Base-by-base conservation (phyloP, 2,113 vertebrate genomes). In the Phrynosoma platyrhinos region DNA sequence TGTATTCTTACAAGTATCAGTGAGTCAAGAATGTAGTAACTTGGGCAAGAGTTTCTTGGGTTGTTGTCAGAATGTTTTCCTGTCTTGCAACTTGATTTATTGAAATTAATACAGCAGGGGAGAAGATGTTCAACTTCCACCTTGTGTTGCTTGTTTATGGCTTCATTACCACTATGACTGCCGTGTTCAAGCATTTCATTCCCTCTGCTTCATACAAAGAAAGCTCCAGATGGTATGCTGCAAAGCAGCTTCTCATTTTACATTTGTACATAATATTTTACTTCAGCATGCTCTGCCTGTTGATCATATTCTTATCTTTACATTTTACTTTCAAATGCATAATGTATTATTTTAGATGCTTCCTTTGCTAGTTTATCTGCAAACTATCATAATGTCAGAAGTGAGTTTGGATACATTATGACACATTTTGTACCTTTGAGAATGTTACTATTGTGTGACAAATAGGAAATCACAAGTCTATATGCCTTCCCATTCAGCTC, bases 71-170 rank as follows among this genome's bases (percentile, higher is more conserved):
- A 2, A 40, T 30, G 25, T 47, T 53, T 78, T 71, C 30, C 16
- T 69, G 62, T 55, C 2, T 55, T 69, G 21, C 64, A 86, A 7
- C 47, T 79, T 71, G 42, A 66, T 78, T 85, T 78, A 47, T 66
- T 77, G 32, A 83, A 32, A 72, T 53, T 21, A 83, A 52, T 47
- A 9, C 27, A 47, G 5, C 27, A n/a, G 3, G 40, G 64, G 16
- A 32, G 52, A 40, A 16, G 83, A 30, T 30, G 72, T 55, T 85
- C 53, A 30, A 13, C 14, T 71, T 86, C 21, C 5, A 71, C 16
- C 20, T 25, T 36, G 36, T 81, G 16, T 81, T 52, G 47, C 68
- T 80, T 87, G 32, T 81, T 87, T 72, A 81, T 81, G 78, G 78
- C 72, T 88, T 66, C 86, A 68, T 13, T 23, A 10, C 9, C 66